Evolutionary conservation across 1,140 invertebrate species (phyloP).

Genomic region (Temnothorax longispinosus): DNA sequence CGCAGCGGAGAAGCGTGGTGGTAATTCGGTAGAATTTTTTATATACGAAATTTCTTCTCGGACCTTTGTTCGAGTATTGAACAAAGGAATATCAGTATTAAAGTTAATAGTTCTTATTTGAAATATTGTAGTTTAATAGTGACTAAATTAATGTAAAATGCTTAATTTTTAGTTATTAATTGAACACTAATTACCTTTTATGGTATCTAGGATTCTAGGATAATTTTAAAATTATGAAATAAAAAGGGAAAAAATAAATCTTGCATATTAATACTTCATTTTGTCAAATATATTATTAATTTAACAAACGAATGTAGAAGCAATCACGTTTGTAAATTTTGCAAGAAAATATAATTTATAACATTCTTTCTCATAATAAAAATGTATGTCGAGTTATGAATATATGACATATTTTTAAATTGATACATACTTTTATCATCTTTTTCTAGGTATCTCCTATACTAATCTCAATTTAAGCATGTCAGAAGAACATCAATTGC

Average conservation of each 20-base stretch:
- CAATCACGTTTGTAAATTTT: not conserved
- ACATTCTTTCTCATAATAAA: not conserved
- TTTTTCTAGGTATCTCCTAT: slow-evolving; percentile 11
- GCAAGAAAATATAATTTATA: not conserved
- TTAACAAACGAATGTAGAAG: not conserved
- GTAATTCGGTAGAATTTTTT: slow-evolving; percentile 19
- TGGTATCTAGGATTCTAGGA: not conserved
- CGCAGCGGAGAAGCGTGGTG: not conserved
- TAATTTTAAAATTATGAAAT: not conserved
- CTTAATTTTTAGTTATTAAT: not conserved
- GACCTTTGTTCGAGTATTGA: slow-evolving; percentile 13
- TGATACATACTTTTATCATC: not conserved
- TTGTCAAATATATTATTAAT: not conserved
- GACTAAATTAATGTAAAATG: not conserved
- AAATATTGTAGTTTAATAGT: not conserved
- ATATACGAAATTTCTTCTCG: not conserved
- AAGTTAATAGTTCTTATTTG: not conserved
- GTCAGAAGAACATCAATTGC: slow-evolving; percentile 73
- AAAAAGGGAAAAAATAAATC: not conserved
- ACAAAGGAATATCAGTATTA: not conserved
- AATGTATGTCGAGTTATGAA: not conserved
- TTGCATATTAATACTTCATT: not conserved
- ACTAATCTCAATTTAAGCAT: slow-evolving; percentile 46
- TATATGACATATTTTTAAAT: not conserved
- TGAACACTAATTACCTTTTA: not conserved